These are phyloP conservation scores for Perognathus longimembris DNA, from an alignment of 2,113 vertebrate species.

Conservation along the genomic window DNA sequence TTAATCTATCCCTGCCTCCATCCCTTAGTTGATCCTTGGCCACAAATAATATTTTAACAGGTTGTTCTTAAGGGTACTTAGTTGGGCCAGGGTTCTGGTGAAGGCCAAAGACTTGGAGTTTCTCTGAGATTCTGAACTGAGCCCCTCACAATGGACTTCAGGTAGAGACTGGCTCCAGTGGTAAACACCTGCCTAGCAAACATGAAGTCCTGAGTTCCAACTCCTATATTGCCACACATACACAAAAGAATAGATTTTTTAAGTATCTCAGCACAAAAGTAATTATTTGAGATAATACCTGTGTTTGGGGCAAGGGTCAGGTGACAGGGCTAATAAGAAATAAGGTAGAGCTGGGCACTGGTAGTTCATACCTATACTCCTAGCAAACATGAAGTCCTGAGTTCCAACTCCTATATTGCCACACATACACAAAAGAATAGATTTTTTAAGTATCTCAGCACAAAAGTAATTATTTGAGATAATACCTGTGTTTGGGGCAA, in stretches of 20 bases:
- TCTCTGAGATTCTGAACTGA: background rate
- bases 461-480: too few species aligned
- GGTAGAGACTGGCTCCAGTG: background rate
- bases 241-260: too few species aligned
- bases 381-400: too few species aligned
- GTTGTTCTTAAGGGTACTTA: constrained; percentile 17
- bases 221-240: too few species aligned
- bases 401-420: too few species aligned
- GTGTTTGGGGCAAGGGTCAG: background rate
- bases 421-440: too few species aligned
- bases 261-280: too few species aligned
- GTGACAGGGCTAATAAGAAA: background rate
- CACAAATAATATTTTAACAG: constrained; percentile 3
- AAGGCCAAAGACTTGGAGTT: background rate
- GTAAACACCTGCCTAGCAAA: too few species aligned
- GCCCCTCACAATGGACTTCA: background rate
- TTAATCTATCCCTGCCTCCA: constrained; percentile 53
- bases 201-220: too few species aligned
- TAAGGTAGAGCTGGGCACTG: background rate
- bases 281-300: too few species aligned
- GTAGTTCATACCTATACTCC: background rate
- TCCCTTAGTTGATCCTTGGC: background rate
- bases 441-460: too few species aligned
- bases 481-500: background rate
- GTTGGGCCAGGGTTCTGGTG: constrained; percentile 12